These are phyloP conservation scores for Melanaphis sacchari DNA, from an alignment of 1,140 invertebrate species.

Conservation along the genomic window DNA sequence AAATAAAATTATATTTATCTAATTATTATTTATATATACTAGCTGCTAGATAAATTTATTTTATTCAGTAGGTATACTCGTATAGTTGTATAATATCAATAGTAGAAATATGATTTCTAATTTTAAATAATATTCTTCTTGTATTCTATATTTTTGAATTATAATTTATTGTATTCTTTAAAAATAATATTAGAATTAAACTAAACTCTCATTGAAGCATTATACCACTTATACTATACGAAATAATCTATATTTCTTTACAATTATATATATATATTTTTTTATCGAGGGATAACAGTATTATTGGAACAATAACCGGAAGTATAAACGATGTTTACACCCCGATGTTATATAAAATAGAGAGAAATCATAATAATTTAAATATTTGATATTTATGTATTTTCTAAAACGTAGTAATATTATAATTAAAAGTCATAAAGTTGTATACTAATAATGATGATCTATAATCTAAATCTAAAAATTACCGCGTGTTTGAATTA, in stretches of 20 bases:
- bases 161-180: neutral
- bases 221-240: neutral
- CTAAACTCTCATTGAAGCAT: neutral
- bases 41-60: neutral
- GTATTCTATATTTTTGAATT: neutral
- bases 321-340: neutral
- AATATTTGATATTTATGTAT: constrained; percentile 10
- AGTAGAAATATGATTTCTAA: neutral
- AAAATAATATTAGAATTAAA: neutral
- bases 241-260: neutral
- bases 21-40: neutral
- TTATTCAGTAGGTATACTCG: constrained; percentile 2
- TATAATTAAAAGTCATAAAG: neutral
- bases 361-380: constrained; percentile 43
- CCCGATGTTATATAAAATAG: neutral
- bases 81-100: neutral
- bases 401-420: constrained; percentile 14
- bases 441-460: neutral
- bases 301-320: constrained; percentile 41
- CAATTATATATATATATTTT: neutral
- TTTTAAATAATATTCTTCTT: constrained; percentile 2
- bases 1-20: constrained; percentile 3
- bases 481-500: neutral
- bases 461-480: constrained; percentile 25
- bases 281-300: neutral